Evolutionary conservation across 2,113 vertebrate genomes (phyloP), one percentile per base, ranked within the genome.

Genomic region (Gymnorhina tibicen): DNA sequence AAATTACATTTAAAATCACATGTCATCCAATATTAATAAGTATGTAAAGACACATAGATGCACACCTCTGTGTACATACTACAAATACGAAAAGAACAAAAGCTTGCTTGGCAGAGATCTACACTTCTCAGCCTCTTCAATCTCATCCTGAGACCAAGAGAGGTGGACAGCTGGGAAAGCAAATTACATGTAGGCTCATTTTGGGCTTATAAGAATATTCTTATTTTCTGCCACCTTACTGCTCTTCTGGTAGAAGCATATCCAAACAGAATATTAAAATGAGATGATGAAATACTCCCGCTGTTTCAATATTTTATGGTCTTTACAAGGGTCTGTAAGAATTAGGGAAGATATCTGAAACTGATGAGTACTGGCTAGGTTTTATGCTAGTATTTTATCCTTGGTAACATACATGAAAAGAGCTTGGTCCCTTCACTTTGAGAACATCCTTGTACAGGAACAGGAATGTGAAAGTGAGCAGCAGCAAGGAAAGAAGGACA

Each of bases 41-140:
- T 32, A 26, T 27, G 33, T 32, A 50, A 76, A 77, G 50, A 55
- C 23, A 39, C 10, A 68, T 0, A 73, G 59, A 68, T 41, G 26
- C 8, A 52, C 3, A 39, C 2, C 4, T 39, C 27, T 1, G 0
- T 33, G n/a, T 15, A 37, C 3, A 11, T 3, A 37, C 4, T n/a
- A 53, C 39, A 64, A 13, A n/a, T 2, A 33, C 28, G 55, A 8
- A 32, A 82, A 75, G n/a, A 76, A 42, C 33, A 72, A 58, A 72
- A 73, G 7, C 10, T n/a, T 19, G 8, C 46, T 62, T 78, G 55
- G 33, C 37, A 74, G 53, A 62, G 26, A 50, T 37, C 10, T 53
- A 17, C 46, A 56, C 32, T 77, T 86, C 77, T 76, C 49, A 87
- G 19, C 20, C 21, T 9, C 35, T 52, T 55, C 4, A 4, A 2